These are phyloP conservation scores for Oscheius myriophilus DNA, from an alignment of 2,888 invertebrate species.

Conservation along the genomic window DNA sequence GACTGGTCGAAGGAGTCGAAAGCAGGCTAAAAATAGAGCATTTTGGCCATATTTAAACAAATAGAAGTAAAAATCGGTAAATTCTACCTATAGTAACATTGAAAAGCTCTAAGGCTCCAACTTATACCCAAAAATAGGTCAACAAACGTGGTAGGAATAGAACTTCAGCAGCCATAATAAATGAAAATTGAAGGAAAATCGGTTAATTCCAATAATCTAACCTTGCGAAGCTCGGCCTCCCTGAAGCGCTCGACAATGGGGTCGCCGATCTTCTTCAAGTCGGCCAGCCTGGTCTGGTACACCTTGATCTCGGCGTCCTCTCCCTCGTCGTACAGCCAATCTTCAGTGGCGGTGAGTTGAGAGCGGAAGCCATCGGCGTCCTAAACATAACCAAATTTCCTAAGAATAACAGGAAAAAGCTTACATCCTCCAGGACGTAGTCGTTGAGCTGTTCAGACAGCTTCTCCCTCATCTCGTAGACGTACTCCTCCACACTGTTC, in stretches of 20 bases:
- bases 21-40: constrained; percentile 74
- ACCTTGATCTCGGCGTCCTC: constrained; percentile 83
- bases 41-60: not conserved
- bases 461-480: constrained; percentile 93
- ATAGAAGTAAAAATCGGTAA: no score
- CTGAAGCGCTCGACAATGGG: constrained; percentile 85
- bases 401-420: constrained; percentile 18
- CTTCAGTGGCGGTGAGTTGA: constrained; percentile 85
- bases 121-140: no score
- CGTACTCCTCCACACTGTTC: constrained; percentile 96
- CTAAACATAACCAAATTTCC: constrained; percentile 40
- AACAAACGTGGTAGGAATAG: not conserved
- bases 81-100: not conserved
- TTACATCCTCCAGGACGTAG: constrained; percentile 79
- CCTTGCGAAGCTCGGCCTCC: constrained; percentile 84
- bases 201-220: constrained; percentile 3
- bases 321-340: constrained; percentile 96
- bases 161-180: not conserved
- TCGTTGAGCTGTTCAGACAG: constrained; percentile 81
- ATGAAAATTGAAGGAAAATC: not conserved
- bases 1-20: constrained; percentile 84
- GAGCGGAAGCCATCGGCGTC: constrained; percentile 70
- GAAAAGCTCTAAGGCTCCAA: not conserved
- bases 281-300: constrained; percentile 75
- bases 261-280: constrained; percentile 81